Evolutionary conservation across 1,140 invertebrate genomes (phyloP).

Genomic region (Leptinotarsa lineolata): DNA sequence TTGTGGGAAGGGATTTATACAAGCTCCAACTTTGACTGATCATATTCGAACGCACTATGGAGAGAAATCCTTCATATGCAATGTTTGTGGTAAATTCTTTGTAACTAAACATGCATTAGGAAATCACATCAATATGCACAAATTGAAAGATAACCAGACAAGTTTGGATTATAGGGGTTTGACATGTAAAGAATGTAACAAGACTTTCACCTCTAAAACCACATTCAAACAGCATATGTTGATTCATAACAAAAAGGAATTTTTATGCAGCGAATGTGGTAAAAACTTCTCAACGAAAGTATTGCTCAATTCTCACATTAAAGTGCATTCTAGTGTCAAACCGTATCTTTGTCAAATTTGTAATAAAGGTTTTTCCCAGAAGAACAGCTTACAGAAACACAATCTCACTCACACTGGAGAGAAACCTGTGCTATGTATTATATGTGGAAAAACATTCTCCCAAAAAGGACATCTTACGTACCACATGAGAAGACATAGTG

Average conservation of each 20-base stretch:
- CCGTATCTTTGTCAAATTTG: slow-evolving; percentile 72
- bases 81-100: slow-evolving; percentile 38
- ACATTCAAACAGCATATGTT: slow-evolving; percentile 33
- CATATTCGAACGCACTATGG: slow-evolving; percentile 55
- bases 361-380: slow-evolving; percentile 76
- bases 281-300: slow-evolving; percentile 38
- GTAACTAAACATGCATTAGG: slow-evolving; percentile 26
- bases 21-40: slow-evolving; percentile 56
- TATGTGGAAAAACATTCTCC: slow-evolving; percentile 74
- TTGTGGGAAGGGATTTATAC: slow-evolving; percentile 56
- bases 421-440: slow-evolving; percentile 72
- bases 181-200: slow-evolving; percentile 34
- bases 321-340: slow-evolving; percentile 64
- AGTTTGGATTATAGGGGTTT: slow-evolving; percentile 15
- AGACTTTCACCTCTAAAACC: slow-evolving; percentile 28
- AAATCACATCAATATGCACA: slow-evolving; percentile 32
- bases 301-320: slow-evolving; percentile 40
- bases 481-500: slow-evolving; percentile 66
- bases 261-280: slow-evolving; percentile 47
- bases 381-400: slow-evolving; percentile 58
- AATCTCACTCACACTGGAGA: slow-evolving; percentile 73
- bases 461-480: slow-evolving; percentile 68
- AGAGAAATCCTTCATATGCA: slow-evolving; percentile 33
- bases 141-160: slow-evolving; percentile 22
- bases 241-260: slow-evolving; percentile 48